Base-by-base conservation (phyloP, 1,140 invertebrate species). In the Onthophagus taurus region DNA sequence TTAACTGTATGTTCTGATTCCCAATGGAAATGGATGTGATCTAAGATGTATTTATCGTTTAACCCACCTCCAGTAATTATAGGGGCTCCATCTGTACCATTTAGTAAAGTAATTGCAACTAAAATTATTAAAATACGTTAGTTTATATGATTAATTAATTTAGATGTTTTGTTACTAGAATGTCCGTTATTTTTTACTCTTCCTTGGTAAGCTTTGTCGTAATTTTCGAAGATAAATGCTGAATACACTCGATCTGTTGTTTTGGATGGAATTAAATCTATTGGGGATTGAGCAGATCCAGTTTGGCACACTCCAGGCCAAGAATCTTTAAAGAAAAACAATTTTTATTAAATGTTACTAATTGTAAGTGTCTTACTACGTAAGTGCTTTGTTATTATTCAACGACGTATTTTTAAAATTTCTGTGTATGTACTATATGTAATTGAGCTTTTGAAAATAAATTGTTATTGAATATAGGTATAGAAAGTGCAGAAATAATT, bases 21-120 rank as follows among this genome's bases (percentile, higher is more conserved):
- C 80, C 84, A 87, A 55, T 89, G 85, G 52, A 88, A 77, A 54
- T 89, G 85, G 17, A 87, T 68, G 55, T 83, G 78, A 21, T 77
- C 69, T 31, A 85, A 64, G 7, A 68, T 54, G 55, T 77, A 86
- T 2, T 67, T 66, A 2, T 54, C 53, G 9, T 68, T 55, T 17
- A 76, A 58, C n/a, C 69, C 71, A n/a, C 72, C 75, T 13, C 66
- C 69, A 42, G 53, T 61, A 2, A 75, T 39, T 9, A 56, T 60
- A 31, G 72, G 52, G 11, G 65, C 53, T 4, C 49, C 51, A 29
- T 16, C 52, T 57, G 11, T 41, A 9, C 52, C 7, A 13, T 33
- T 9, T 30, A n/a, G n/a, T n/a, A 47, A 35, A 14, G 29, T 47
- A 9, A 42, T 29, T 8, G 14, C 14, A 14, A 47, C 45, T 47